These are phyloP conservation scores for Candidula unifasciata DNA, from an alignment of 2,888 invertebrate genomes.

Conservation along the genomic window DNA sequence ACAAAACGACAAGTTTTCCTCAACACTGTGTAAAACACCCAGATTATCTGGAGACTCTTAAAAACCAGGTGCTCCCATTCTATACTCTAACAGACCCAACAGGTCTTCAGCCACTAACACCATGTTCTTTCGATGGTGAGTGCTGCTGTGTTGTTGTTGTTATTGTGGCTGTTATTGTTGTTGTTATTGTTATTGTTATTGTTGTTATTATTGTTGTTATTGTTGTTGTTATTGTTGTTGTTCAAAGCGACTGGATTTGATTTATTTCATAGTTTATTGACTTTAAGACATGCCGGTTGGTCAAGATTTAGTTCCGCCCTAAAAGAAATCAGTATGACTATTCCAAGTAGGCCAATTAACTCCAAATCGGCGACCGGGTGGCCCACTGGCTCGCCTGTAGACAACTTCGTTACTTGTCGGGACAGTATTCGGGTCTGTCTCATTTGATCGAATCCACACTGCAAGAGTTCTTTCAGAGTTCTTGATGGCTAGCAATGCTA, in stretches of 20 bases:
- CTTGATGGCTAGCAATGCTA: too few relatives aligned
- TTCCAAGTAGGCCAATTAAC: too few relatives aligned
- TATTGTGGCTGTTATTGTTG: background rate
- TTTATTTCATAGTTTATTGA: background rate
- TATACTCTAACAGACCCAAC: background rate
- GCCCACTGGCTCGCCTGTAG: too few relatives aligned
- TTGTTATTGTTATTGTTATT: background rate
- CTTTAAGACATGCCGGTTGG: background rate
- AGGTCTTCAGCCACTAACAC: background rate
- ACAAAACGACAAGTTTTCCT: background rate
- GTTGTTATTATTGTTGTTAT: background rate
- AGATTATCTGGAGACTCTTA: background rate
- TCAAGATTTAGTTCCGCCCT: too few relatives aligned
- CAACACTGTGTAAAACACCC: background rate
- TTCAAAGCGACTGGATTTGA: too few relatives aligned
- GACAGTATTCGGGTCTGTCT: too few relatives aligned
- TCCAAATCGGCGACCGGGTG: too few relatives aligned
- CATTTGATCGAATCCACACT: too few relatives aligned
- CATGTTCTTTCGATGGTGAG: slow-evolving; percentile 20
- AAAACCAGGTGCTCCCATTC: slow-evolving; percentile 1
- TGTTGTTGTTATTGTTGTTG: background rate
- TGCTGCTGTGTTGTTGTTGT: background rate
- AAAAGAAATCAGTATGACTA: too few relatives aligned
- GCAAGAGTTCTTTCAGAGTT: too few relatives aligned
- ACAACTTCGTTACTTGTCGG: too few relatives aligned